Evolutionary conservation across 37 sponge, comb jelly and placozoan genomes (phyloP), one percentile per base, ranked within the genome.

Genomic region (Halichondria panicea): DNA sequence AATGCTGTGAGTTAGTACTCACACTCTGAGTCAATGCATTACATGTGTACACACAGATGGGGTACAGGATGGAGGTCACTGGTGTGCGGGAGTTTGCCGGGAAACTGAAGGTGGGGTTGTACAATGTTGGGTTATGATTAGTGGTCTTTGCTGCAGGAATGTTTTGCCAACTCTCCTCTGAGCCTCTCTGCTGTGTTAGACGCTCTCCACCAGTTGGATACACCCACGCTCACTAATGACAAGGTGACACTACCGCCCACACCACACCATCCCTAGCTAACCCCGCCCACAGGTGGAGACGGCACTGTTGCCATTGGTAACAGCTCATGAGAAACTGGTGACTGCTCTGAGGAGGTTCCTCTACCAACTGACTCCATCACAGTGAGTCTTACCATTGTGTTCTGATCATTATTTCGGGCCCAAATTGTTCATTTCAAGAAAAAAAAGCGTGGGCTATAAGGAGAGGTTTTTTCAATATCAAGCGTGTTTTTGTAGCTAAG

Each of bases 281-380:
- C 18, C 5, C 1, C 52, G 55, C 55, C 37, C 24, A 37, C 45
- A 83, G 84, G 61, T 83, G 3, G 27, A 25, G 54, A 32, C 13
- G 13, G n/a, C 21, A 7, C 59, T 75, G 30, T 28, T 53, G 27
- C 78, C 85, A 43, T 32, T 85, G 35, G 50, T 85, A 15, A 30
- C 50, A 15, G 78, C 70, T 1, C 85, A 85, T 60, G 71, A 77
- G 62, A 59, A 78, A 24, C 70, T 85, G 55, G 56, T 60, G 35
- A 43, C 22, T 25, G 73, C 77, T n/a, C 66, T 85, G 34, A 77
- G 43, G 33, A 34, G 66, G 2, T 72, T 77, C 39, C 66, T 85
- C 6, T 58, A 46, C 41, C 78, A 70, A 21, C 44, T 75, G 15
- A 62, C 70, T n/a, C 85, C 85, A 33, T 35, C 5, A 35, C 11